Evolutionary conservation across 2,888 invertebrate genomes (phyloP), one percentile per base, ranked within the genome.

Genomic region (Cyaniris semiargus): DNA sequence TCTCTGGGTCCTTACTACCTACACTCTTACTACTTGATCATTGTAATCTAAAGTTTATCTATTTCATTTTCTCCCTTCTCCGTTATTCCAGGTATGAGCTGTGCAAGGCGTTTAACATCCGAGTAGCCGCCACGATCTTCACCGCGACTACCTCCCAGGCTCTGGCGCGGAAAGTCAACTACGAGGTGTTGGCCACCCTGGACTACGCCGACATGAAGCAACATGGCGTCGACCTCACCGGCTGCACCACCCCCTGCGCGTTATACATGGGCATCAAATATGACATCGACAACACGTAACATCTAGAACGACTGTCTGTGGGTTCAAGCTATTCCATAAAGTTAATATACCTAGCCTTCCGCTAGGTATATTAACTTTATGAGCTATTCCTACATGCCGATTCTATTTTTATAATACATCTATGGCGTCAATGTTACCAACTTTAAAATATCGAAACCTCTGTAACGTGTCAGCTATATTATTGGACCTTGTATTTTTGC

Each of bases 111-210:
- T 80, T 89, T 0, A 87, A 85, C 0, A 81, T 93, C 8, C 72
- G 83, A 56, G 90, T 86, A 0, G 83, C 85, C 0, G 87, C 86
- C 0, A 90, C 92, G 0, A 89, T 91, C 0, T 91, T 90, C 84
- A 91, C 92, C 0, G 92, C 93, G 0, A 83, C 79, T 0, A 81
- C 88, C 0, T 92, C 92, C 0, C 92, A 93, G 77, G 87, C 85
- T 0, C 76, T 92, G 2, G 92, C 91, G 0, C 85, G 83, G 0
- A 92, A 92, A 53, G 88, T 88, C 70, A 88, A 89, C 0, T 91
- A 86, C 80, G 81, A 86, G 1, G 77, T 85, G 0, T 79, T 92
- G 1, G 90, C 86, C 0, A 88, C 86, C 8, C 70, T 92, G 7
- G 77, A 81, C 0, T 92, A 90, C 76, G 72, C 76, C 0, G 84